A percentile compares a stretch with the other conserved stretches of the same genome.
Evolutionary conservation across 2,888 invertebrate species (phyloP).

Genomic region (Tinea semifulvella): DNA sequence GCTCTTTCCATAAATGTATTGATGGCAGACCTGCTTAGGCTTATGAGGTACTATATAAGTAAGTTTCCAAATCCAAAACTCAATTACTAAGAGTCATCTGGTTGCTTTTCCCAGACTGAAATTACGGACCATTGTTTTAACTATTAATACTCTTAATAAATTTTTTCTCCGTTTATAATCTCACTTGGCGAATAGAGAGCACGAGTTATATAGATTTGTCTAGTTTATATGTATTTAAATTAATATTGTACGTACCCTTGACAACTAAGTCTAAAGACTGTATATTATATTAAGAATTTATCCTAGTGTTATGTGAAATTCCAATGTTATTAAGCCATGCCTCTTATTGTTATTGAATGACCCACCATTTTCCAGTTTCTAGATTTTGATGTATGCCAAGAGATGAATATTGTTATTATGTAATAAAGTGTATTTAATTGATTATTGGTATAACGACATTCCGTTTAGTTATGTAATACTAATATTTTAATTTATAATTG

Average conservation of each 20-base stretch:
- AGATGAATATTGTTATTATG: constrained; percentile 32
- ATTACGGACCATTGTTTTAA: too few species aligned
- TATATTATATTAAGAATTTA: constrained; percentile 53
- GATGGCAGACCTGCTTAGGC: too few species aligned
- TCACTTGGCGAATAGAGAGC: constrained; percentile 60
- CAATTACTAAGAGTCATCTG: too few species aligned
- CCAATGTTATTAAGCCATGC: constrained; percentile 43
- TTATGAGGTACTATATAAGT: too few species aligned
- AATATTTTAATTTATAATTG: constrained; percentile 55
- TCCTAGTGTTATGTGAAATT: constrained; percentile 65
- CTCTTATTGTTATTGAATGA: constrained; percentile 45
- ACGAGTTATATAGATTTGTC: constrained; percentile 51
- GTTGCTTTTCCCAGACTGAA: too few species aligned
- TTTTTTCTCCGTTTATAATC: constrained; percentile 51
- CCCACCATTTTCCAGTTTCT: constrained; percentile 66
- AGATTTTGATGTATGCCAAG: constrained; percentile 57
- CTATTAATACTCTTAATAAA: constrained; percentile 54
- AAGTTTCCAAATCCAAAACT: too few species aligned
- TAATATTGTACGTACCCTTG: constrained; percentile 56
- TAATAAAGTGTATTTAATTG: constrained; percentile 27
- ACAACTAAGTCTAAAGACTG: constrained; percentile 64
- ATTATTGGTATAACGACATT: constrained; percentile 61
- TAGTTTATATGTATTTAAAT: constrained; percentile 30
- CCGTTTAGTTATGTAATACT: constrained; percentile 52
- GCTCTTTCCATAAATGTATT: too few species aligned